Evolutionary conservation across 2,797 vertebrate genomes (phyloP).

Genomic region (Xenopus petersii): DNA sequence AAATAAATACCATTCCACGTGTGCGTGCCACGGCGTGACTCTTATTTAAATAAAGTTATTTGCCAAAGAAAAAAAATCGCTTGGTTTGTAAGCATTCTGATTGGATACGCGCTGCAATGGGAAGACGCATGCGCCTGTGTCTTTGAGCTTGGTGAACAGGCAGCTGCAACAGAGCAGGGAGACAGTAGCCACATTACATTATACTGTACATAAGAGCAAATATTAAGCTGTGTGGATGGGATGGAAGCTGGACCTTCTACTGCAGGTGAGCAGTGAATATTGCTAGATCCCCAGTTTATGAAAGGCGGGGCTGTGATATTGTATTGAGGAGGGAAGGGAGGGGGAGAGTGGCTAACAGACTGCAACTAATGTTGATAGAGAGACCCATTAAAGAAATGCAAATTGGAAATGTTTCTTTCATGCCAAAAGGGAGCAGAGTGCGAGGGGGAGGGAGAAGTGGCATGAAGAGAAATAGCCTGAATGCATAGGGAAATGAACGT

Average conservation of each 20-base stretch:
- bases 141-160: constrained; percentile 56
- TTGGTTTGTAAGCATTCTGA: neutral
- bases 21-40: no score
- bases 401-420: constrained; percentile 20
- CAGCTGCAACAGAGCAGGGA: constrained; percentile 51
- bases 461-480: neutral
- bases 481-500: no score
- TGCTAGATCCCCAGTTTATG: neutral
- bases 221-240: constrained; percentile 80
- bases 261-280: constrained; percentile 72
- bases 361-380: constrained; percentile 19
- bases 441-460: neutral
- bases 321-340: neutral
- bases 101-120: constrained; percentile 2
- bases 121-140: constrained; percentile 53
- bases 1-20: no score
- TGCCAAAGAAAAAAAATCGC: constrained; percentile 2
- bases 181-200: constrained; percentile 36
- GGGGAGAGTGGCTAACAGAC: constrained; percentile 22
- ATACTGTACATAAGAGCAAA: neutral
- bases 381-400: constrained; percentile 31
- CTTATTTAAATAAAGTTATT: constrained; percentile 36
- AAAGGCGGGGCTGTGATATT: neutral
- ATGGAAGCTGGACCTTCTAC: constrained; percentile 97
- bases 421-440: constrained; percentile 11